Conservation (phyloP, 2,888 invertebrate genomes). For the Agriotes lineatus region DNA sequence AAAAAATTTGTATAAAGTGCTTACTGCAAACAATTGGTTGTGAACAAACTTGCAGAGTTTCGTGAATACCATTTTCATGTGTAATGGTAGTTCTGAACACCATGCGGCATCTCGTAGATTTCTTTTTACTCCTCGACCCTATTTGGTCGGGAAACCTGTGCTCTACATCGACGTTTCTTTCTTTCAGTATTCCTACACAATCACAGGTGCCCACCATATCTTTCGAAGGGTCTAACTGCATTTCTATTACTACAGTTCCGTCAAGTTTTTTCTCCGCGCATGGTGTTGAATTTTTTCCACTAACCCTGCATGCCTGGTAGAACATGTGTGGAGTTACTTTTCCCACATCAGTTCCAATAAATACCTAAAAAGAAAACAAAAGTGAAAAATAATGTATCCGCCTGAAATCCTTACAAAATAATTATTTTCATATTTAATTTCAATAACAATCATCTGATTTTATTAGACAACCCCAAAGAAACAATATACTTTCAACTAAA, state of each 20-base stretch:
- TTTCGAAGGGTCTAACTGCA: constrained; percentile 88
- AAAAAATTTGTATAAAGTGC: no score
- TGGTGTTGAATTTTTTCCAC: constrained; percentile 95
- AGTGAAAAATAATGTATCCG: no score
- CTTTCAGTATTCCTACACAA: constrained; percentile 97
- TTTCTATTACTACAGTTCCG: constrained; percentile 94
- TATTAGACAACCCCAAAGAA: no score
- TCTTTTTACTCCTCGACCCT: constrained; percentile 87
- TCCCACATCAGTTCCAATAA: constrained; percentile 93
- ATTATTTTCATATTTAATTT: no score
- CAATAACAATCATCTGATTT: no score
- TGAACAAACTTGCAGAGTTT: constrained; percentile 90
- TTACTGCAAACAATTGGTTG: constrained; percentile 94
- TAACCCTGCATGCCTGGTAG: constrained; percentile 96
- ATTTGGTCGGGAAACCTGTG: constrained; percentile 88
- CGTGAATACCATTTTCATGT: constrained; percentile 80
- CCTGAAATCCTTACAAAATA: no score
- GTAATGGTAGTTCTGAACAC: constrained; percentile 90
- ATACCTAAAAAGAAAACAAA: no score
- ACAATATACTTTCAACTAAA: no score
- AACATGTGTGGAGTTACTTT: constrained; percentile 96
- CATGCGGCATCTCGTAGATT: constrained; percentile 94
- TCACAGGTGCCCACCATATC: constrained; percentile 95
- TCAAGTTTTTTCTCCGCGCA: constrained; percentile 91
- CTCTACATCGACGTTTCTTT: constrained; percentile 95